A percentile compares a stretch with the other conserved stretches of the same genome.
Evolutionary conservation across 2,888 invertebrate genomes (phyloP).

Genomic region (Brachypalpus laphriformis): DNA sequence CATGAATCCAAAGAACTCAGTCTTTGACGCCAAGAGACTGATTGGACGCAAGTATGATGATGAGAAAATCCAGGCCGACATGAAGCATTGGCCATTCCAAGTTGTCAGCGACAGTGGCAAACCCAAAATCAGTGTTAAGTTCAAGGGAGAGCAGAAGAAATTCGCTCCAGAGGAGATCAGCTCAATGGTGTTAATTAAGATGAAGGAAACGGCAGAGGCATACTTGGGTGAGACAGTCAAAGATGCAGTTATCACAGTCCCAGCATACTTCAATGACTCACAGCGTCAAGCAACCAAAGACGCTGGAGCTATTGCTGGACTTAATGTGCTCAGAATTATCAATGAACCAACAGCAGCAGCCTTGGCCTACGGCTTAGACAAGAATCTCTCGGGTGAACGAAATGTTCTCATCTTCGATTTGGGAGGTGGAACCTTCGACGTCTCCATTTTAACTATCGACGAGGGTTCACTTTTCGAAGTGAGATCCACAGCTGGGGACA

Average conservation of each 20-base stretch:
- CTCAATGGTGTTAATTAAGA: conserved; percentile 94
- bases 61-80: conserved; percentile 92
- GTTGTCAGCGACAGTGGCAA: conserved; percentile 90
- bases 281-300: conserved; percentile 95
- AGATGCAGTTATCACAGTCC: conserved; percentile 93
- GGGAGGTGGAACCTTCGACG: conserved; percentile 94
- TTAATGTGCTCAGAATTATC: conserved; percentile 94
- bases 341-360: conserved; percentile 96
- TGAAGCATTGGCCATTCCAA: conserved; percentile 96
- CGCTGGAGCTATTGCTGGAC: conserved; percentile 93
- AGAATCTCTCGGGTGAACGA: conserved; percentile 89
- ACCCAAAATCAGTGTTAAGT: conserved; percentile 90
- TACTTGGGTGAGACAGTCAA: conserved; percentile 91
- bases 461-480: conserved; percentile 94
- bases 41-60: conserved; percentile 95
- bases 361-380: conserved; percentile 94
- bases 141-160: conserved; percentile 92
- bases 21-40: conserved; percentile 95
- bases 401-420: conserved; percentile 87
- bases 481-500: conserved; percentile 95
- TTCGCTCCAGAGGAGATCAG: conserved; percentile 95
- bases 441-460: conserved; percentile 95
- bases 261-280: conserved; percentile 94
- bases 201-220: conserved; percentile 94
- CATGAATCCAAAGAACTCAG: conserved; percentile 93